A percentile compares a stretch with the other conserved stretches of the same genome.
Evolutionary conservation across 2,797 vertebrate species (phyloP).

Genomic region (Squalus acanthias): DNA sequence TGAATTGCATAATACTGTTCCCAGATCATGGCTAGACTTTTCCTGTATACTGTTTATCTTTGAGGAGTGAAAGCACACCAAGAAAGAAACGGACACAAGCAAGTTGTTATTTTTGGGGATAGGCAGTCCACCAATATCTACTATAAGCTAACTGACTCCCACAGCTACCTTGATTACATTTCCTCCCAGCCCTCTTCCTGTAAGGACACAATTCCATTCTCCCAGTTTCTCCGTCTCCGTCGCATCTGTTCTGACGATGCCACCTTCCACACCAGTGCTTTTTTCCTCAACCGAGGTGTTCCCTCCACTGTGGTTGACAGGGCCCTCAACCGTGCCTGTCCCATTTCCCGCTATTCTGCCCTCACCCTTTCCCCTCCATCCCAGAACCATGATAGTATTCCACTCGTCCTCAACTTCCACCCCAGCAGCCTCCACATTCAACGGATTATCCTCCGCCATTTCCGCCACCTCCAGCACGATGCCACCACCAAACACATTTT

Average conservation of each 20-base stretch:
- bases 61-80: neutral
- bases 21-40: neutral
- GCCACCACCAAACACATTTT: no score
- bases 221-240: neutral
- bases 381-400: neutral
- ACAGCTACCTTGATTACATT: neutral
- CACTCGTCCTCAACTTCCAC: neutral
- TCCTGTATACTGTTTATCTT: neutral
- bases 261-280: neutral
- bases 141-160: neutral
- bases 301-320: neutral
- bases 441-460: neutral
- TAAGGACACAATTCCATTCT: neutral
- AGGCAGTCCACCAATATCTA: neutral
- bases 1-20: neutral
- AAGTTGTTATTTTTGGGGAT: neutral
- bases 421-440: neutral
- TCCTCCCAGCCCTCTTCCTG: no score
- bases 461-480: no score
- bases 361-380: neutral
- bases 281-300: neutral
- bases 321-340: neutral
- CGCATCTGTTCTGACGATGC: neutral
- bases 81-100: neutral
- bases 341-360: neutral